phyloP scores from a whole-genome alignment of 2,797 vertebrate genomes.

The Dromococcyx pavoninus region DNA sequence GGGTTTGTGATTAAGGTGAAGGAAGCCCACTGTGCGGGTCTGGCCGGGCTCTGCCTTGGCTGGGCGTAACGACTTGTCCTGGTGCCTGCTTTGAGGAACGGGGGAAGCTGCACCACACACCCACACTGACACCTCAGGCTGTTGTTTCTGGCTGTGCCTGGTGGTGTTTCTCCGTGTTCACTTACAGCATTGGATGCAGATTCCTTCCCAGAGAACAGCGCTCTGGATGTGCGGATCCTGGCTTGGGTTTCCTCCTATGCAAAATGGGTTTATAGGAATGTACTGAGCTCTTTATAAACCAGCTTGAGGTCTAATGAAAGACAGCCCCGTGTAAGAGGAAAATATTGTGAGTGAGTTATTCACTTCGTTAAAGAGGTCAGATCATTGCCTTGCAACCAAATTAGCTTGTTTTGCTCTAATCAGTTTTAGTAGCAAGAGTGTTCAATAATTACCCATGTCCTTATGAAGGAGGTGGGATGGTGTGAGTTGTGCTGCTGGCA shows the following conservation, averaged over 20 bases:
- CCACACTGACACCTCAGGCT: neutral
- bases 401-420: constrained; percentile 46
- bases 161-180: neutral
- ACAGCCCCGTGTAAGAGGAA: neutral
- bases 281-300: neutral
- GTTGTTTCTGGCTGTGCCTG: neutral
- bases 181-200: neutral
- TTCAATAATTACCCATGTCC: constrained; percentile 10
- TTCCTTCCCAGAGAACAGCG: neutral
- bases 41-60: neutral
- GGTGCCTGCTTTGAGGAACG: neutral
- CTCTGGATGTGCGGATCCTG: neutral
- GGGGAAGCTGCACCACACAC: neutral
- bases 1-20: neutral
- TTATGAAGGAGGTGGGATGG: constrained; percentile 15
- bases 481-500: neutral
- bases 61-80: neutral
- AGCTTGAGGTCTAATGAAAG: neutral
- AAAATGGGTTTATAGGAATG: neutral
- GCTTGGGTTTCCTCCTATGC: neutral
- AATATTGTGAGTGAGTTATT: neutral
- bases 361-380: neutral
- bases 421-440: constrained; percentile 2
- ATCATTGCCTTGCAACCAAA: constrained; percentile 7
- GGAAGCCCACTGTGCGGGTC: neutral